A percentile compares a stretch with the other conserved stretches of the same genome.
Evolutionary conservation across 1,140 invertebrate species (phyloP).

Genomic region (Copidosoma floridanum): DNA sequence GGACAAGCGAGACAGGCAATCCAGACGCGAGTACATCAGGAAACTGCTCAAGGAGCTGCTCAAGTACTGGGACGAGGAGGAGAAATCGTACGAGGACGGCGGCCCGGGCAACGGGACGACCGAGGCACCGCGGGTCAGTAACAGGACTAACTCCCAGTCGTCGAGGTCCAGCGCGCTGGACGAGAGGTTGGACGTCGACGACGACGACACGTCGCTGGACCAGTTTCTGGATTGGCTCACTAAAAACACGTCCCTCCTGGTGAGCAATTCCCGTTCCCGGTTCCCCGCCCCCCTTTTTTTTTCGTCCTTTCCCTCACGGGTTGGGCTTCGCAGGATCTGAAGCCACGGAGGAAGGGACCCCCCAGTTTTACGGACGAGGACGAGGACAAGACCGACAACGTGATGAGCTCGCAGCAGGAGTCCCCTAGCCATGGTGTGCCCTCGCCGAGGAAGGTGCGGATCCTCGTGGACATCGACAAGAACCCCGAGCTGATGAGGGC

Average conservation of each 20-base stretch:
- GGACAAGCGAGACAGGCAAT: not conserved
- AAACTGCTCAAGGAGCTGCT: constrained; percentile 12
- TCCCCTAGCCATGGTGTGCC: too few relatives aligned
- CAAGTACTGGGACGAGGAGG: constrained; percentile 6
- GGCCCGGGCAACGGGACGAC: too few relatives aligned
- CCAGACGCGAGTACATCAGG: constrained; percentile 2
- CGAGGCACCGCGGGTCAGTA: too few relatives aligned
- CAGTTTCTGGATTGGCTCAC: constrained; percentile 14
- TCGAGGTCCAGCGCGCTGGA: too few relatives aligned
- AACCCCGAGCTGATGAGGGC: constrained; percentile 11
- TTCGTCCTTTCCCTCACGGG: too few relatives aligned
- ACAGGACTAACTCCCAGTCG: too few relatives aligned
- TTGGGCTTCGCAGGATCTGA: not conserved
- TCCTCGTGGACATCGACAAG: constrained; percentile 18
- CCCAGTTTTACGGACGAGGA: not conserved
- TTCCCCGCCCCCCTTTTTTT: too few relatives aligned
- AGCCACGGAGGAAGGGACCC: not conserved
- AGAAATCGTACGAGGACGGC: too few relatives aligned
- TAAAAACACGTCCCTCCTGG: not conserved
- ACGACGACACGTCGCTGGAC: too few relatives aligned
- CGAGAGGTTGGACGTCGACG: too few relatives aligned
- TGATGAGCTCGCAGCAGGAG: not conserved
- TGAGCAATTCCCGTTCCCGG: too few relatives aligned
- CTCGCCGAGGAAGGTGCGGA: constrained; percentile 14
- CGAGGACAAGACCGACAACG: not conserved